Evolutionary conservation across 2,113 vertebrate species (phyloP).

Genomic region (Platichthys stellatus): DNA sequence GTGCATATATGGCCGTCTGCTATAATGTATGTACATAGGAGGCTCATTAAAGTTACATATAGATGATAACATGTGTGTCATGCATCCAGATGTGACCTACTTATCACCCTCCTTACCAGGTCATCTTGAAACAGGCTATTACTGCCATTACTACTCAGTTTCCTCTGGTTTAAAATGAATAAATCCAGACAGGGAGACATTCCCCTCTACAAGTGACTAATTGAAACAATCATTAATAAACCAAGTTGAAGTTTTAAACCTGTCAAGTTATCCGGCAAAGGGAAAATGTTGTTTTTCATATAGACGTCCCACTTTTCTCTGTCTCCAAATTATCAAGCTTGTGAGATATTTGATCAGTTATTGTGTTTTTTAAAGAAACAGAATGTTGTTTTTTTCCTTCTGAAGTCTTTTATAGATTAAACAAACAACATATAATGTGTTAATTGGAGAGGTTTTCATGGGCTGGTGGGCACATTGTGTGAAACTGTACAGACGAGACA

Average conservation of each 20-base stretch:
- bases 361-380: too few relatives aligned
- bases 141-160: background rate
- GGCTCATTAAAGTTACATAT: constrained; percentile 63
- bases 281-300: background rate
- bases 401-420: background rate
- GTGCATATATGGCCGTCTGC: constrained; percentile 26
- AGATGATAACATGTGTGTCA: constrained; percentile 54
- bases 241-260: background rate
- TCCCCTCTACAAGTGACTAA: background rate
- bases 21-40: background rate
- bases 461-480: background rate
- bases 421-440: background rate
- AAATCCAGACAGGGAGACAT: background rate
- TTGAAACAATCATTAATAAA: too few relatives aligned
- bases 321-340: background rate
- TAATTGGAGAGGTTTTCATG: background rate
- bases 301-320: too few relatives aligned
- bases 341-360: too few relatives aligned
- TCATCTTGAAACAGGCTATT: background rate
- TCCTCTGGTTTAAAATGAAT: background rate
- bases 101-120: constrained; percentile 33
- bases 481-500: background rate
- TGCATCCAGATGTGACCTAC: constrained; percentile 55
- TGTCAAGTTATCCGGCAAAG: background rate
- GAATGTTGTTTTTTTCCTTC: too few relatives aligned